A percentile compares a stretch with the other conserved stretches of the same genome.
Conservation (phyloP, 2,797 vertebrate species). For the Cichlasoma orientale region DNA sequence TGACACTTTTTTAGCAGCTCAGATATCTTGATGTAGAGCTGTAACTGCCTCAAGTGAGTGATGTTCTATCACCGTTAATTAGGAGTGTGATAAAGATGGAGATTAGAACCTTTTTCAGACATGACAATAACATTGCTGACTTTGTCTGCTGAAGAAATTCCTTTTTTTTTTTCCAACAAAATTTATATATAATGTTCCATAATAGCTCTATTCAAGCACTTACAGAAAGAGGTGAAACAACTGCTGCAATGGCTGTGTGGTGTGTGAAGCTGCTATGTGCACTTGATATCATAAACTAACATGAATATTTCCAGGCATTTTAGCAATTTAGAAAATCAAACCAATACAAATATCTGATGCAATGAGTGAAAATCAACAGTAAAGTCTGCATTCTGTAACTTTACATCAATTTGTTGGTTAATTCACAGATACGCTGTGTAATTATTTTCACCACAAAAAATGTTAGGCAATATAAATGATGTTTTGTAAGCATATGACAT, state of each 20-base stretch:
- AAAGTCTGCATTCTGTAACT: too few relatives aligned
- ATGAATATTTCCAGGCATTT: neutral
- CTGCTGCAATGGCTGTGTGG: neutral
- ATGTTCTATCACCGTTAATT: neutral
- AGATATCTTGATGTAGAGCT: neutral
- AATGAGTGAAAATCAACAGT: too few relatives aligned
- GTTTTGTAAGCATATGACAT: too few relatives aligned
- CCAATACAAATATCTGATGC: neutral
- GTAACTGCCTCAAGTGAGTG: neutral
- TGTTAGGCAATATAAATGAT: too few relatives aligned
- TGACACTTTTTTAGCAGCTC: neutral
- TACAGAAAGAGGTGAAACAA: neutral
- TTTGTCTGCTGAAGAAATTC: neutral
- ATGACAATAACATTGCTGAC: neutral
- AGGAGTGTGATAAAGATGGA: neutral
- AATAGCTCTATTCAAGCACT: neutral
- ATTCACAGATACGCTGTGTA: too few relatives aligned
- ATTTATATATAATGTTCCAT: neutral
- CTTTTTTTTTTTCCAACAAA: neutral
- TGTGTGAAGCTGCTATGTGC: neutral
- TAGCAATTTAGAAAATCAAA: neutral
- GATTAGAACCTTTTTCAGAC: neutral
- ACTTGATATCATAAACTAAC: neutral
- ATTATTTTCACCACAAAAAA: too few relatives aligned
- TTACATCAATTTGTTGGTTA: too few relatives aligned